Percentiles rank a stretch among this genome's conserved stretches.
These are phyloP conservation scores for Diplosoma virens DNA, from an alignment of 23 tunicate genomes.

Conservation along the genomic window DNA sequence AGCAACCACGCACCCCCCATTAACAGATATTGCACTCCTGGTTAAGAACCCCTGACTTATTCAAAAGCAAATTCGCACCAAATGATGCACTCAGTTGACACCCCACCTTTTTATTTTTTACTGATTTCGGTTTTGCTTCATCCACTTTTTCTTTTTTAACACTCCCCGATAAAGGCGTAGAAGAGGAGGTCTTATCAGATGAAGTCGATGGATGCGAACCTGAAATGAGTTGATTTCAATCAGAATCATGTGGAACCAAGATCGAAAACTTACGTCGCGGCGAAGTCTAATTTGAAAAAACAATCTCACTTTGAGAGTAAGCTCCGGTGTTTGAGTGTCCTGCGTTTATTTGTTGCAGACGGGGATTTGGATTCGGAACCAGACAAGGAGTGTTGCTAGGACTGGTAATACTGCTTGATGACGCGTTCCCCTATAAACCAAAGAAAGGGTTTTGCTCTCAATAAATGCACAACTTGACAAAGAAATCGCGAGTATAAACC, in stretches of 20 bases:
- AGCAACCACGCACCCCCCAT: no score
- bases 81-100: no score
- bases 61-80: no score
- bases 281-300: no score
- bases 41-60: no score
- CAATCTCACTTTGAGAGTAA: neutral
- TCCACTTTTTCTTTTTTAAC: conserved; percentile 27
- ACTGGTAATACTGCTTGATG: neutral
- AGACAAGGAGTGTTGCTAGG: neutral
- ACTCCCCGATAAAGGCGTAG: neutral
- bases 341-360: neutral
- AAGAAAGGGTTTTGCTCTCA: no score
- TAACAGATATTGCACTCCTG: no score
- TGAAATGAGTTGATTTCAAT: no score
- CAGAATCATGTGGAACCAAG: no score
- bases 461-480: no score
- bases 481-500: no score
- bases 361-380: neutral
- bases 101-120: conserved; percentile 5
- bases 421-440: neutral
- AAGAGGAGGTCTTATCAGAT: neutral
- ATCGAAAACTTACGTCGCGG: no score
- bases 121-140: conserved; percentile 21
- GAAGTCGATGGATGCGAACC: neutral
- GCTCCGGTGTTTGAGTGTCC: neutral